Conservation (phyloP, 1,140 invertebrate genomes). For the Lamellibrachia luymesi region DNA sequence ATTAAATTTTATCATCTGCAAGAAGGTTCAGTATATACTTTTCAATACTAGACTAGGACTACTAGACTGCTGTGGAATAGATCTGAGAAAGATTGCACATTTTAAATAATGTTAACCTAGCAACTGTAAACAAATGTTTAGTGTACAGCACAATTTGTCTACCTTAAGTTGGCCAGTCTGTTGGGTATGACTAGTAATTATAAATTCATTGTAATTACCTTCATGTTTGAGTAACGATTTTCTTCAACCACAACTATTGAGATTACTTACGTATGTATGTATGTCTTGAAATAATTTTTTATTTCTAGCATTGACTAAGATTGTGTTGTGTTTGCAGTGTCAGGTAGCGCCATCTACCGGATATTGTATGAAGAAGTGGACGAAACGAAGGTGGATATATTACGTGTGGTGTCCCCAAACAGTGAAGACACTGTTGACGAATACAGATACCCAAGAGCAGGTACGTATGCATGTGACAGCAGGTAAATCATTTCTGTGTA, state of each 20-base stretch:
- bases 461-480: constrained; percentile 46
- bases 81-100: no score
- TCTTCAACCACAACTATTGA: no score
- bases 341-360: constrained; percentile 63
- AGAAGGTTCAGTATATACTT: no score
- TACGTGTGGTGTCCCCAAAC: constrained; percentile 81
- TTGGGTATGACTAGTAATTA: no score
- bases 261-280: background rate
- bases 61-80: no score
- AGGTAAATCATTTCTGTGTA: background rate
- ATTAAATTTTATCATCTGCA: no score
- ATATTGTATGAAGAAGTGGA: constrained; percentile 96
- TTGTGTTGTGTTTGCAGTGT: background rate
- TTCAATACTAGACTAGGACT: no score
- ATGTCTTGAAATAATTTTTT: background rate
- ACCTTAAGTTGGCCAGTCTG: no score
- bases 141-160: no score
- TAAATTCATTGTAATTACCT: no score
- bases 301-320: background rate
- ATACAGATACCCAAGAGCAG: constrained; percentile 89
- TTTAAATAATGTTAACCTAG: no score
- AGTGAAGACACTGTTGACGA: constrained; percentile 78
- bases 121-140: no score
- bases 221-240: background rate
- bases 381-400: constrained; percentile 88